Evolutionary conservation across 2,888 invertebrate species (phyloP).

Genomic region (Xanthostigma xanthostigma): DNA sequence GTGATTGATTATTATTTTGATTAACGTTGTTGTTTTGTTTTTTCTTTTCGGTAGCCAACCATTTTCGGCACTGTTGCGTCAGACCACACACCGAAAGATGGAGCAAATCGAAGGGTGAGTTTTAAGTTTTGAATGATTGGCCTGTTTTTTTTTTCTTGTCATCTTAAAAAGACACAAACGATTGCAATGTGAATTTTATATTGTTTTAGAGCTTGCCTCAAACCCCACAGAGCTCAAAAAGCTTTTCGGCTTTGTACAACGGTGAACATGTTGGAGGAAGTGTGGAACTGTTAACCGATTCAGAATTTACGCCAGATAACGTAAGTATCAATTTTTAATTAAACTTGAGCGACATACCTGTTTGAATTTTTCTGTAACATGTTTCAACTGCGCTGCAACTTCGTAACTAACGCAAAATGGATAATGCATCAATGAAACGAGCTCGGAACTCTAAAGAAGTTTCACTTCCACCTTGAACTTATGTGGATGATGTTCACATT

Average conservation of each 20-base stretch:
- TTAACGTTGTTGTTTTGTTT: slow-evolving; percentile 11
- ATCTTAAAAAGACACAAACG: no score
- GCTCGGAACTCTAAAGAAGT: no score
- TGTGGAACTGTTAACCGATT: slow-evolving; percentile 21
- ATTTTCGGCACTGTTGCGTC: slow-evolving; percentile 48
- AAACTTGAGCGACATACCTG: not conserved
- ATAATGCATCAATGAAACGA: no score
- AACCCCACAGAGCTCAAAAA: slow-evolving; percentile 33
- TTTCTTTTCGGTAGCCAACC: slow-evolving; percentile 37
- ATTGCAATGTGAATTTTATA: slow-evolving; percentile 6
- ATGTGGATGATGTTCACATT: no score
- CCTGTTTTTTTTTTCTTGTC: no score
- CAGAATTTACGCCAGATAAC: slow-evolving; percentile 26
- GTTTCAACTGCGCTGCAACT: no score
- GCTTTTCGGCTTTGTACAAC: slow-evolving; percentile 24
- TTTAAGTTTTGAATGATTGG: not conserved
- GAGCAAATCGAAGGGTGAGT: slow-evolving; percentile 44
- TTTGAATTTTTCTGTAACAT: no score
- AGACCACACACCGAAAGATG: slow-evolving; percentile 43
- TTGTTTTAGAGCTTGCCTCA: slow-evolving; percentile 40
- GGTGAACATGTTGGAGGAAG: slow-evolving; percentile 16
- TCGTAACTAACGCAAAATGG: no score
- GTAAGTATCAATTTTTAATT: slow-evolving; percentile 19
- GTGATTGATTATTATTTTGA: no score
- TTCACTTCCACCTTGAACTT: no score